Evolutionary conservation across 1,140 invertebrate species (phyloP).

Genomic region (Chelonus insularis): DNA sequence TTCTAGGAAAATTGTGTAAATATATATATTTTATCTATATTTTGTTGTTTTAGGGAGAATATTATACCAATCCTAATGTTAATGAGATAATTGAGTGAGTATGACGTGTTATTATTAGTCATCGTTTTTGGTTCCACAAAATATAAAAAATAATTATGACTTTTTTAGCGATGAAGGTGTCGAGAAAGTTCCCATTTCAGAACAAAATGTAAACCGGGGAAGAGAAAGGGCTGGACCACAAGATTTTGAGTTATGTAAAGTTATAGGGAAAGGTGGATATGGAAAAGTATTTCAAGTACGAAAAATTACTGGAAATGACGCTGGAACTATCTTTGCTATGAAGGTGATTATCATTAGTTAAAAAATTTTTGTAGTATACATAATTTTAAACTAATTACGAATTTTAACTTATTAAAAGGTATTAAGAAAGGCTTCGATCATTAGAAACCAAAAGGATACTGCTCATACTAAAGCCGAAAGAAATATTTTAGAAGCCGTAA

Average conservation of each 20-base stretch:
- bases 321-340: slow-evolving; percentile 96
- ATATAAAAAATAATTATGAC: not conserved
- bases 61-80: slow-evolving; percentile 75
- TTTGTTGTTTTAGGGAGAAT: slow-evolving; percentile 65
- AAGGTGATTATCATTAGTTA: slow-evolving; percentile 77
- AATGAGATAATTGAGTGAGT: slow-evolving; percentile 79
- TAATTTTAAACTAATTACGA: no score
- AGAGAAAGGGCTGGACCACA: slow-evolving; percentile 80
- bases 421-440: slow-evolving; percentile 96
- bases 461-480: slow-evolving; percentile 99
- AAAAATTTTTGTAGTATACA: no score
- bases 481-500: slow-evolving; percentile 97
- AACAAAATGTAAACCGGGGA: slow-evolving; percentile 86
- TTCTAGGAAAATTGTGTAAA: not conserved
- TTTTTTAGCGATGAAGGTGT: slow-evolving; percentile 69
- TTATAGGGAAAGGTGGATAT: slow-evolving; percentile 98
- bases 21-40: slow-evolving; percentile 13
- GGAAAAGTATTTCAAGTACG: slow-evolving; percentile 96
- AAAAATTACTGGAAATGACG: slow-evolving; percentile 89
- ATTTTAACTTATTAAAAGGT: slow-evolving; percentile 63
- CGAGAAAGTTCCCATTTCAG: slow-evolving; percentile 82
- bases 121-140: not conserved
- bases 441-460: slow-evolving; percentile 98
- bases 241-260: slow-evolving; percentile 95
- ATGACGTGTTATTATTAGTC: slow-evolving; percentile 26